Base-by-base conservation (phyloP, 1,140 invertebrate genomes). In the Pinna nobilis region DNA sequence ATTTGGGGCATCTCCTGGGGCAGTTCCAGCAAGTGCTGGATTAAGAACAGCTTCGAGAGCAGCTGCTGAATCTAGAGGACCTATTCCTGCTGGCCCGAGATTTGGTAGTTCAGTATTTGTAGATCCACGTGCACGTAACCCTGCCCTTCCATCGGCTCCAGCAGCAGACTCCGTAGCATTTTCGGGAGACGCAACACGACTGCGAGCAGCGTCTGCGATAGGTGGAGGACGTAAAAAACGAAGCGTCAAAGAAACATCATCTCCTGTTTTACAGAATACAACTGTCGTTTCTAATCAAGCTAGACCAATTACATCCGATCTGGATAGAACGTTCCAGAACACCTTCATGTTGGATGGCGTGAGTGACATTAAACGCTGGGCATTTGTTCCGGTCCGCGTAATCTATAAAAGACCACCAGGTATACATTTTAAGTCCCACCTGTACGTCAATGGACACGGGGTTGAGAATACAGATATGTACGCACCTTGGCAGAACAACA, bases 331-430 rank as follows among this genome's bases (percentile, higher is more conserved):
- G 25, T 70, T 41, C 49, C 68, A 70, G 35, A 76, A 76, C 23
- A 66, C 41, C 13, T 76, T 70, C 23, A 13, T 60, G 0, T 23
- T 76, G 11, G 68, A 76, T 33, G 74, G 74, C 32, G 33, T 25
- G 23, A 37, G 47, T 13, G 74, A 76, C 39, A 18, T 70, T 13
- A 61, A 47, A 13, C 33, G 37, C 20, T 76, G 74, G 74, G 41
- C 37, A 0, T 70, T 60, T 37, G 51, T 70, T n/a, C 68, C 74
- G 11, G 68, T 76, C 15, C 53, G 37, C 5, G 41, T 76, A 23
- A 39, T 63, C 23, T 41, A 63, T 35, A 44, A 18, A 11, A 23
- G 59, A 25, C 37, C 59, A 23, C 37, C 32, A 1, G 25, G 39
- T 63, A 23, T 63, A 2, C 1, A 30, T 18, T n/a, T n/a, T 13